phyloP scores from a whole-genome alignment of 2,888 invertebrate species.

The Mimumesa dahlbomi region DNA sequence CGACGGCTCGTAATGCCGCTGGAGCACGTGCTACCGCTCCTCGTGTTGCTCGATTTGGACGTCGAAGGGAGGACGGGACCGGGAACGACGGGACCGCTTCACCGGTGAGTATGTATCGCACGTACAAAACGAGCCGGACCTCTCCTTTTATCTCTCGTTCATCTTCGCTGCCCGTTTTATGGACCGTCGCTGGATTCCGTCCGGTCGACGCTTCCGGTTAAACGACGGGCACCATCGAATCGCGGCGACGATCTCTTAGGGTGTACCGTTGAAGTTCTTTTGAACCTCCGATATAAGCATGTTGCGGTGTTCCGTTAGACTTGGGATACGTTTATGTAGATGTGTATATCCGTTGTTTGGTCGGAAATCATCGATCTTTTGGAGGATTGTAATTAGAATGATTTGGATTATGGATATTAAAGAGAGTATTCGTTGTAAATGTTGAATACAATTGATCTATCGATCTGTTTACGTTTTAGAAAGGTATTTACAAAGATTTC shows the following conservation, averaged over 20 bases:
- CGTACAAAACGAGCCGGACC: constrained; percentile 16
- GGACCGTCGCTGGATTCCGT: neutral
- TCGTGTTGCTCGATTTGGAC: constrained; percentile 55
- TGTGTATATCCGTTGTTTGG: too few relatives aligned
- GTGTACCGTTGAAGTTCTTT: too few relatives aligned
- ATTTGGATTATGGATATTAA: too few relatives aligned
- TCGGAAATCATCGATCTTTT: too few relatives aligned
- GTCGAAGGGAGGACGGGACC: constrained; percentile 22
- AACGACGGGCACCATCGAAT: neutral
- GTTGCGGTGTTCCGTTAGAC: neutral
- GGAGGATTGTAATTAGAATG: too few relatives aligned
- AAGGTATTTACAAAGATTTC: too few relatives aligned
- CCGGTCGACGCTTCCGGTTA: neutral
- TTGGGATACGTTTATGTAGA: too few relatives aligned
- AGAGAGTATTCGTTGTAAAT: too few relatives aligned
- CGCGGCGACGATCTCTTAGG: neutral
- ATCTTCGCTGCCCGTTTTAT: constrained; percentile 21
- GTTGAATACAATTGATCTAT: too few relatives aligned
- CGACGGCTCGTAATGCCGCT: constrained; percentile 43
- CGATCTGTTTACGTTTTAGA: too few relatives aligned
- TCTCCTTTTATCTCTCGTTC: constrained; percentile 22
- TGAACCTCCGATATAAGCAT: too few relatives aligned
- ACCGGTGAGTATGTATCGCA: constrained; percentile 30
- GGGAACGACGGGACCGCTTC: constrained; percentile 5
- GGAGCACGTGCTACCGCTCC: constrained; percentile 47